A percentile compares a stretch with the other conserved stretches of the same genome.
Conservation (phyloP, 2,888 invertebrate genomes). For the Latrodectus elegans region DNA sequence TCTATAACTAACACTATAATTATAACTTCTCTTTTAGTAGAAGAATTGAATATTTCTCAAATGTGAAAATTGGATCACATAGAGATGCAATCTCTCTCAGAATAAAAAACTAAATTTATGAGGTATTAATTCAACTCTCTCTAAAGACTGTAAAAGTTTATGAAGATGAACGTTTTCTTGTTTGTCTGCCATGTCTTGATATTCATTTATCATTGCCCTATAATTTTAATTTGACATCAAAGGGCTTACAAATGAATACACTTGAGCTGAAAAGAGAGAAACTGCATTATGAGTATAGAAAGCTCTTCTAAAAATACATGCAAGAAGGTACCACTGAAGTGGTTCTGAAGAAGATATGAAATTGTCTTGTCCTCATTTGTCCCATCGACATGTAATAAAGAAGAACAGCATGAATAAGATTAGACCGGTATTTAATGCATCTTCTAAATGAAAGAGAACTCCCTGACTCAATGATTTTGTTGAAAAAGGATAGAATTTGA, state of each 20-base stretch:
- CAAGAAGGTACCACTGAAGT: not conserved
- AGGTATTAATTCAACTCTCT: not conserved
- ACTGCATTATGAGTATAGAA: not conserved
- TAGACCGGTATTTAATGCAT: not conserved
- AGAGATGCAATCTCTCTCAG: conserved; percentile 22
- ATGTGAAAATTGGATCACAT: conserved; percentile 1
- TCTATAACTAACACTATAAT: not conserved
- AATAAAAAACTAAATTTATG: conserved; percentile 19
- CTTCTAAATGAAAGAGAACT: not conserved
- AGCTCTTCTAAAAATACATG: not conserved
- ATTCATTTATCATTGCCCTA: conserved; percentile 10
- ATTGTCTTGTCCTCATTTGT: not conserved
- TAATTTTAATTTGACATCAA: conserved; percentile 19
- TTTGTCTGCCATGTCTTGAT: not conserved
- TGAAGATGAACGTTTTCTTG: conserved; percentile 13
- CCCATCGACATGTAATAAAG: conserved; percentile 4
- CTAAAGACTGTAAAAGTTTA: not conserved
- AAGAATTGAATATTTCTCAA: conserved; percentile 3
- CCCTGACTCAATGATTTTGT: not conserved
- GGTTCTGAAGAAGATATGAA: not conserved
- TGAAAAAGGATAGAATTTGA: conserved; percentile 11
- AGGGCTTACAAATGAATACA: not conserved
- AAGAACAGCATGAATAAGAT: conserved; percentile 14
- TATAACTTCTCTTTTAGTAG: not conserved
- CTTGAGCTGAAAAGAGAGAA: not conserved